phyloP scores from a whole-genome alignment of 2,113 vertebrate genomes.

The Empidonax traillii region DNA sequence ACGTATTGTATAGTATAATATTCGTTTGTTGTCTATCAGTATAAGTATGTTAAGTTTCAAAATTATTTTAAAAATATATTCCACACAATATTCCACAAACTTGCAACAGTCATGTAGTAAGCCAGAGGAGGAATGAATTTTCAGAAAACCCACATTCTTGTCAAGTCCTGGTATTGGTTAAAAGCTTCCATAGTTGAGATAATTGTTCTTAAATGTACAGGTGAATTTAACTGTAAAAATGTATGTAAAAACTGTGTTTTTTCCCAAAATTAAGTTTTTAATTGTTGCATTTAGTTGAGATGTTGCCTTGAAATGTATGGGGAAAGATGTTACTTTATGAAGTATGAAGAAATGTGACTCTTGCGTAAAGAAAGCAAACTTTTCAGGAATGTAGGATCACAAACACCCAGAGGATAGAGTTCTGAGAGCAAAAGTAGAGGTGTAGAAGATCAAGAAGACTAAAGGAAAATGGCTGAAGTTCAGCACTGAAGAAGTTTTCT shows the following conservation, averaged over 20 bases:
- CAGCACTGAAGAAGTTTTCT: neutral
- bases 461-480: neutral
- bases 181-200: slow-evolving; percentile 5
- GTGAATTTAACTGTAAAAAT: neutral
- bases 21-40: slow-evolving; percentile 5
- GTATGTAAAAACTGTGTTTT: neutral
- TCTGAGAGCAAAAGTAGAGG: neutral
- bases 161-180: neutral
- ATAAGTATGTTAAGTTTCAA: slow-evolving; percentile 18
- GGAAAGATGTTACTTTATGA: neutral
- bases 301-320: neutral
- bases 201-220: neutral
- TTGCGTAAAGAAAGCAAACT: neutral
- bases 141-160: neutral
- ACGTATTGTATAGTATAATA: neutral
- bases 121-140: slow-evolving; percentile 18
- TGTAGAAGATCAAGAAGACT: neutral
- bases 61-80: slow-evolving; percentile 3
- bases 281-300: neutral
- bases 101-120: slow-evolving; percentile 30
- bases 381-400: neutral
- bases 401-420: neutral
- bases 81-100: neutral
- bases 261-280: neutral
- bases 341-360: neutral